These are phyloP conservation scores for Criorhina ranunculi DNA, from an alignment of 2,888 invertebrate genomes.

Conservation along the genomic window DNA sequence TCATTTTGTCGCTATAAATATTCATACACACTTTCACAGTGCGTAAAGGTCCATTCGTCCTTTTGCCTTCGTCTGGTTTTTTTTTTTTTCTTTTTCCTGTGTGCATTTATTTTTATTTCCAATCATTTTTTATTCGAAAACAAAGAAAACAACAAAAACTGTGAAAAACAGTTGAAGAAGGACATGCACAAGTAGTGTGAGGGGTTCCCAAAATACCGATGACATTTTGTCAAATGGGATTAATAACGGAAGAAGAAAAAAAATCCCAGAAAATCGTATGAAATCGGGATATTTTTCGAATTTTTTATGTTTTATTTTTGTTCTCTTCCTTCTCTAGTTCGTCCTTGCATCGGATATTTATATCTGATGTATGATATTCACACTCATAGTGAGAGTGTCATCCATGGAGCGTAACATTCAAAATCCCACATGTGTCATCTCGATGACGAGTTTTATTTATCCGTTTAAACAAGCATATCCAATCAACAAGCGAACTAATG, in stretches of 20 bases:
- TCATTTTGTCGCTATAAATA: conserved; percentile 72
- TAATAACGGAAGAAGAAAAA: conserved; percentile 57
- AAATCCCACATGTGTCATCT: conserved; percentile 70
- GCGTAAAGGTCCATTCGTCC: conserved; percentile 21
- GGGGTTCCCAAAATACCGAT: conserved; percentile 36
- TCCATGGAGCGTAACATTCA: conserved; percentile 44
- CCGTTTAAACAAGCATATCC: conserved; percentile 63
- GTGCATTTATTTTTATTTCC: conserved; percentile 48
- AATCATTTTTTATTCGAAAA: conserved; percentile 44
- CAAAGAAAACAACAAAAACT: conserved; percentile 14
- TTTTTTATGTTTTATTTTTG: too few relatives aligned
- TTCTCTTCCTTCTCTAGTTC: background rate
- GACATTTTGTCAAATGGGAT: conserved; percentile 72
- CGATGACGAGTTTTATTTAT: conserved; percentile 71
- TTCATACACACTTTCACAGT: conserved; percentile 58
- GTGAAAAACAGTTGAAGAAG: conserved; percentile 11
- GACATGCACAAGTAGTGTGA: background rate
- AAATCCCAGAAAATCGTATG: conserved; percentile 41
- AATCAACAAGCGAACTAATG: conserved; percentile 72
- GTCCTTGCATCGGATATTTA: conserved; percentile 26
- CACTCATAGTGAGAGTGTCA: background rate
- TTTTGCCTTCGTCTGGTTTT: background rate
- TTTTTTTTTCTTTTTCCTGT: conserved; percentile 23
- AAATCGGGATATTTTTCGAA: conserved; percentile 39
- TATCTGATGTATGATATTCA: conserved; percentile 10